A percentile compares a stretch with the other conserved stretches of the same genome.
phyloP scores from a whole-genome alignment of 1,140 invertebrate species.

The Rhyzopertha dominica region DNA sequence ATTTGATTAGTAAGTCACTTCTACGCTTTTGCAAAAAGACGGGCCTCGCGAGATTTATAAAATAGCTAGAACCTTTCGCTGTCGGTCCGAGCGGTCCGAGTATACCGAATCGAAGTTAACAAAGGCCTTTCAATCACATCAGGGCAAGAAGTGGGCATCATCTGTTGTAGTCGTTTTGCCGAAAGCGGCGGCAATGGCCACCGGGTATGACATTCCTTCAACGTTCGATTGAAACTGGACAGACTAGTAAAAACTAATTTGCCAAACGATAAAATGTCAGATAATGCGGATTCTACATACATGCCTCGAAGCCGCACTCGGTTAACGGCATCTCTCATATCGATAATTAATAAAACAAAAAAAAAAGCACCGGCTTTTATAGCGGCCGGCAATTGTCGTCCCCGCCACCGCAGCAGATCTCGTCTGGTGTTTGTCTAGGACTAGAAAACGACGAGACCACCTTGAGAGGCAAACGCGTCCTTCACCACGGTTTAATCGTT shows the following conservation, averaged over 20 bases:
- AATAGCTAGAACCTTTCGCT: too few species aligned
- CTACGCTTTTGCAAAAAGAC: too few species aligned
- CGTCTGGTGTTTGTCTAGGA: not conserved
- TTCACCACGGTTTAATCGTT: conserved; percentile 12
- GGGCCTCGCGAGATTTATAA: too few species aligned
- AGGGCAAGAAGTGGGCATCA: conserved; percentile 4
- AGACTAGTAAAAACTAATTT: conserved; percentile 28
- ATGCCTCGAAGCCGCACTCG: too few species aligned
- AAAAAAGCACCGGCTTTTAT: conserved; percentile 5
- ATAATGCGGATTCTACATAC: too few species aligned
- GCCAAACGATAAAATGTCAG: conserved; percentile 22
- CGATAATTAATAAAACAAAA: too few species aligned
- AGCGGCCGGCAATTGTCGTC: conserved; percentile 1
- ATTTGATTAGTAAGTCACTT: too few species aligned
- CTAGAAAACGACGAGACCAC: not conserved
- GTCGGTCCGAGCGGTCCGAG: too few species aligned
- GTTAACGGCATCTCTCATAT: too few species aligned
- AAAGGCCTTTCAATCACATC: too few species aligned
- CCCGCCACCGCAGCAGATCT: not conserved
- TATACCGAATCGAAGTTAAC: too few species aligned
- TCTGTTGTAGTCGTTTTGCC: conserved; percentile 4
- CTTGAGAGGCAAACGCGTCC: conserved; percentile 9
- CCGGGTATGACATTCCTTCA: conserved; percentile 19
- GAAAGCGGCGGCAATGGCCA: not conserved
- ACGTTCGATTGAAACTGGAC: conserved; percentile 23